Base-by-base conservation (phyloP, 2,113 vertebrate genomes). In the Python bivittatus region DNA sequence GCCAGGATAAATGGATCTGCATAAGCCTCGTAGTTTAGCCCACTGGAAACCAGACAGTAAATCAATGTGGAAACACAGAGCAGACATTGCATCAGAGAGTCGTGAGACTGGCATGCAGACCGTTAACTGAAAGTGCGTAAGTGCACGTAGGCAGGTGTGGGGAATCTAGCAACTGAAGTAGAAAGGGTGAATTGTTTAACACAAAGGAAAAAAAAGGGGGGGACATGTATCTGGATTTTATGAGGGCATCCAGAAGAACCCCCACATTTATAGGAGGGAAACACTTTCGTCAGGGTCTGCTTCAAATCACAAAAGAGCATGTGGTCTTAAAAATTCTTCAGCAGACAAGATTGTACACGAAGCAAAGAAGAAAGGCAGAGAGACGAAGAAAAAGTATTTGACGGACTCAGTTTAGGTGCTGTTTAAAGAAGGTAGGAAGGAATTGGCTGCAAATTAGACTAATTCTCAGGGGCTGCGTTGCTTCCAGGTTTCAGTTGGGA, bases 51-150 rank as follows among this genome's bases (percentile, higher is more conserved):
- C n/a, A 20, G 33, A 79, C n/a, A 61, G 29, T 48, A 88, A 53
- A 58, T 85, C n/a, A 68, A 88, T 91, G 53, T 4, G 25, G 48
- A 4, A 56, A 13, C 0, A 20, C 23, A 2, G 3, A 58, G 52
- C 27, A 44, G 20, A 58, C 84, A 29, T 27, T 33, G 25, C 68
- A 38, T 9, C 25, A 29, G 33, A n/a, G 90, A 13, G 61, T n/a
- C 12, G 25, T 22, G 12, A 85, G 53, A 84, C 61, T 0, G 38
- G 44, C n/a, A 56, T 17, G 58, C 57, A 57, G 88, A 4, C 38
- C 58, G 58, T 91, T 83, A 64, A 91, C 92, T 84, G 68, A 91
- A 86, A 58, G 27, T 10, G 5, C 86, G 90, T 68, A 60, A 79
- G 91, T 58, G 92, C 86, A 29, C 38, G 4, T 13, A 27, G 58